Conservation (phyloP, 2,888 invertebrate genomes). For the Penaeus monodon region DNA sequence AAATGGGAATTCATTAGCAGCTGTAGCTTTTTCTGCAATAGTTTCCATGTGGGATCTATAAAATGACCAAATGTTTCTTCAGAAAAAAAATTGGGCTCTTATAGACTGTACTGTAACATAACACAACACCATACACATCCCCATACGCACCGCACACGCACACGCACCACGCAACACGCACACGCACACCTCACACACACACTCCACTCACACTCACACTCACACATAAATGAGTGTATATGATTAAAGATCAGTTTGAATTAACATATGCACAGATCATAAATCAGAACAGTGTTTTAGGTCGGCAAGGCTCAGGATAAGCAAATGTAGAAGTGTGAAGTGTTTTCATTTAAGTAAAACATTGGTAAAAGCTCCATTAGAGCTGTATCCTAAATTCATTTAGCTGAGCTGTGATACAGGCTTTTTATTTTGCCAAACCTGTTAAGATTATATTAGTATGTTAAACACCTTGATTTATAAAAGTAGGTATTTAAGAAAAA, state of each 20-base stretch:
- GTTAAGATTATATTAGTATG: not conserved
- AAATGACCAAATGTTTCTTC: too few relatives aligned
- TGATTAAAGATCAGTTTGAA: not conserved
- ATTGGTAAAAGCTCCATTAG: not conserved
- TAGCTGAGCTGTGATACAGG: constrained; percentile 40
- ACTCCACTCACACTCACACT: too few relatives aligned
- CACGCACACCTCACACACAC: too few relatives aligned
- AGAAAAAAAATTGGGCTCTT: too few relatives aligned
- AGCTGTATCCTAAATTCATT: constrained; percentile 1
- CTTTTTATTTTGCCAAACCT: constrained; percentile 31
- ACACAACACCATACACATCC: too few relatives aligned
- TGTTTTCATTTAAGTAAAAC: not conserved
- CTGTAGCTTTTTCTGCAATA: too few relatives aligned
- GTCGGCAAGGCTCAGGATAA: constrained; percentile 5
- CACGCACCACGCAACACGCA: too few relatives aligned
- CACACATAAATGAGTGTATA: not conserved
- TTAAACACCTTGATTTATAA: not conserved
- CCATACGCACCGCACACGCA: too few relatives aligned
- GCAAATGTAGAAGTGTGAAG: not conserved
- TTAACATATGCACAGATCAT: not conserved
- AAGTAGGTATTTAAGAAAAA: too few relatives aligned
- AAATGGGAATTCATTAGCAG: too few relatives aligned
- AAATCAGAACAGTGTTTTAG: not conserved
- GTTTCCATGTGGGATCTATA: too few relatives aligned
- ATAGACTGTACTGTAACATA: too few relatives aligned